Conservation (phyloP, 1,140 invertebrate species). For the Philopotamus ludificatus region DNA sequence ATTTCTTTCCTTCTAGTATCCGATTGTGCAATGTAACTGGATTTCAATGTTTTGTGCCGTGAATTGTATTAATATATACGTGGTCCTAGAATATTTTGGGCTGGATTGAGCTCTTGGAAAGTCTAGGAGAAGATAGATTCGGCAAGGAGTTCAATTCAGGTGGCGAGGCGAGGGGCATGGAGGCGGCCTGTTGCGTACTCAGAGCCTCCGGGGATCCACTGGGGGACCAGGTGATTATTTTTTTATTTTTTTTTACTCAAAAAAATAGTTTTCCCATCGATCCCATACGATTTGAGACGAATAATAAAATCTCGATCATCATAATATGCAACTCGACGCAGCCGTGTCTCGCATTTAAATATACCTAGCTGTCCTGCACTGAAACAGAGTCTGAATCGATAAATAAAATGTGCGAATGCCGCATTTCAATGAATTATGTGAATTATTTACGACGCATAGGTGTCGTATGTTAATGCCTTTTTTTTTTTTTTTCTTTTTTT, state of each 20-base stretch:
- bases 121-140: neutral
- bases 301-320: no score
- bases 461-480: no score
- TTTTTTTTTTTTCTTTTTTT: no score
- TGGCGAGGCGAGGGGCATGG: conserved; percentile 32
- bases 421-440: no score
- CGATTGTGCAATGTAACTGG: neutral
- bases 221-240: conserved; percentile 40
- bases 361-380: no score
- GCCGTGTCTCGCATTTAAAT: no score
- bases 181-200: conserved; percentile 37
- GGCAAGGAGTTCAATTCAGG: neutral
- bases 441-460: no score
- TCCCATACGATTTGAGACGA: no score
- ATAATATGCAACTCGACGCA: no score
- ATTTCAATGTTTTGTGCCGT: neutral
- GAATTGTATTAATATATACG: neutral
- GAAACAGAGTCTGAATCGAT: no score
- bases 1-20: neutral
- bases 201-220: conserved; percentile 38
- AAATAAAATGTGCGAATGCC: no score
- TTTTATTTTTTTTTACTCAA: neutral
- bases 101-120: neutral
- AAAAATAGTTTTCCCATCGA: neutral
- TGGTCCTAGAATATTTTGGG: neutral